Base-by-base conservation (phyloP, 1,140 invertebrate species). In the Orius insidiosus region DNA sequence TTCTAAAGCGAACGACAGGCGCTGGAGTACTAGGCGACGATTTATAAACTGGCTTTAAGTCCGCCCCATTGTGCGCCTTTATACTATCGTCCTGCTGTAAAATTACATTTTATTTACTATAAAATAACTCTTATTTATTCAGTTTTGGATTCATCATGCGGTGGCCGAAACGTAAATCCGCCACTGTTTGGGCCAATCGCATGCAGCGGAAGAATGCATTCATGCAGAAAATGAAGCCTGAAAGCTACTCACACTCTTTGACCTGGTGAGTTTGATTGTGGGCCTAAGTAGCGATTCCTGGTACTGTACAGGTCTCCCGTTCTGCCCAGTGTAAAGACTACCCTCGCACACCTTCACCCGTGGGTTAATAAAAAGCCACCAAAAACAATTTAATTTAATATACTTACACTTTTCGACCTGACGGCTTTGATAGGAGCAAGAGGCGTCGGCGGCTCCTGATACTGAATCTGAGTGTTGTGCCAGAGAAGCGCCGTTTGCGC, bases 401-500 rank as follows among this genome's bases (percentile, higher is more conserved):
- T 30, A 52, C 53, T 54, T 38, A 54, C 53, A 50, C 53, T 54
- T 46, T 48, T 49, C 6, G 53, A 54, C 5, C 53, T 35, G 2
- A 52, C 50, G 4, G 51, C 48, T 46, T 54, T 54, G 39, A 51
- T 30, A 7, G 49, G 37, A 6, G 38, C 1, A 2, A 13, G 13
- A 3, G 35, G 37, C 2, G 41, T 18, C 7, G 45, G 45, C 34
- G 43, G 49, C 49, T 53, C 53, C 31, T 52, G 53, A 36, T 53
- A 53, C n/a, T 51, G 39, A 13, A 55, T 40, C 30, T 55, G 52
- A 1, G 52, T 45, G 36, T 54, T 54, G 19, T 52, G 54, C 51
- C 57, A 51, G 5, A 49, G 41, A 38, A 59, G 52, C 15, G 53
- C 51, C 55, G 75, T 74, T 57, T 78, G 75, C 1, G 73, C 76